Conservation (phyloP, 2,113 vertebrate genomes). For the Heteronetta atricapilla region DNA sequence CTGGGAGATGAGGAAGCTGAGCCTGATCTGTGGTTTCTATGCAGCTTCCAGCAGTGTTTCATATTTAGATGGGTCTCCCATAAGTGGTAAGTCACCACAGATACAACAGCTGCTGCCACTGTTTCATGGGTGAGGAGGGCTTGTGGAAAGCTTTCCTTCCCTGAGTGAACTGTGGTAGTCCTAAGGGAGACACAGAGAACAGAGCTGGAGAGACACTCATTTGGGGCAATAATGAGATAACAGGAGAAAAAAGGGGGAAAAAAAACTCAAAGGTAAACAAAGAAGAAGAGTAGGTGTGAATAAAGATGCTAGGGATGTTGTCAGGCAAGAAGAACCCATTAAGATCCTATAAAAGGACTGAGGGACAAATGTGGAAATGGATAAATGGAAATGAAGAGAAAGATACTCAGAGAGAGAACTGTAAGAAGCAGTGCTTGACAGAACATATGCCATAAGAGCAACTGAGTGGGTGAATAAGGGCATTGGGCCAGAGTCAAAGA, state of each 20-base stretch:
- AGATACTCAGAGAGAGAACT: background rate
- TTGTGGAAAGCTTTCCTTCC: background rate
- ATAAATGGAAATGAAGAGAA: background rate
- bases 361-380: background rate
- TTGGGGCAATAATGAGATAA: background rate
- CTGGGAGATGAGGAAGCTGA: background rate
- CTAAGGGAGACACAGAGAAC: background rate
- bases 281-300: background rate
- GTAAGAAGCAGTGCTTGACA: background rate
- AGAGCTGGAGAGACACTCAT: background rate
- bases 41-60: background rate
- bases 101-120: background rate
- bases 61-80: background rate
- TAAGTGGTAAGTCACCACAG: background rate
- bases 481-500: background rate
- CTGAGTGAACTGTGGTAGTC: background rate
- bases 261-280: accelerated
- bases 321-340: background rate
- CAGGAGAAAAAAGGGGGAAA: background rate
- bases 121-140: background rate
- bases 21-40: background rate
- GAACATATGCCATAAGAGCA: background rate
- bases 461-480: background rate
- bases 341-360: background rate
- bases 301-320: background rate